Evolutionary conservation across 2,113 vertebrate genomes (phyloP).

Genomic region (Lepus americanus): DNA sequence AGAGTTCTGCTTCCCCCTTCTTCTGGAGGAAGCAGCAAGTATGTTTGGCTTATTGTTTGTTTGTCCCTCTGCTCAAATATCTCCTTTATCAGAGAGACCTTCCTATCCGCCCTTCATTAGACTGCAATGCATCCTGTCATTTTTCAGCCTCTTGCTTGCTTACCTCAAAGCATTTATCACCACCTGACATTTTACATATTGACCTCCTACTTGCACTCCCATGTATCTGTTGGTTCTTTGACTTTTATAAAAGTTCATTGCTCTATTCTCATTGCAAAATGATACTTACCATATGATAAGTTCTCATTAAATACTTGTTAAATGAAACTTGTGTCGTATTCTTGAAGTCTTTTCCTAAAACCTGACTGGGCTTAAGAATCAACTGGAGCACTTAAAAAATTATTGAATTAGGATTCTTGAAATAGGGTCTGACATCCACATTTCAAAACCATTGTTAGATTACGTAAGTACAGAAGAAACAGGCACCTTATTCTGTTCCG

Average conservation of each 20-base stretch:
- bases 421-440: neutral
- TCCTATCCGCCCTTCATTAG: neutral
- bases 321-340: neutral
- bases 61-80: neutral
- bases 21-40: neutral
- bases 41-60: neutral
- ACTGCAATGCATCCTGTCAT: neutral
- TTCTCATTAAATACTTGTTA: neutral
- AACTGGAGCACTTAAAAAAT: neutral
- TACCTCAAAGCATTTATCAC: neutral
- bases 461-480: slow-evolving; percentile 2
- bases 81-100: neutral
- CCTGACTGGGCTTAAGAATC: neutral
- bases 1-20: neutral
- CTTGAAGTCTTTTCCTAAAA: slow-evolving; percentile 34
- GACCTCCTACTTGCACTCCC: neutral
- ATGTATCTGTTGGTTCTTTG: neutral
- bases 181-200: neutral
- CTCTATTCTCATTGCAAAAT: neutral
- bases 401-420: neutral
- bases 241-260: slow-evolving; percentile 8
- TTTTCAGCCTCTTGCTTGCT: neutral
- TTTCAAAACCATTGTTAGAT: slow-evolving; percentile 11
- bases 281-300: neutral
- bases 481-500: neutral